Percentiles rank a stretch among this genome's conserved stretches.
phyloP scores from a whole-genome alignment of 2,888 invertebrate species.

The Craniophora ligustri region DNA sequence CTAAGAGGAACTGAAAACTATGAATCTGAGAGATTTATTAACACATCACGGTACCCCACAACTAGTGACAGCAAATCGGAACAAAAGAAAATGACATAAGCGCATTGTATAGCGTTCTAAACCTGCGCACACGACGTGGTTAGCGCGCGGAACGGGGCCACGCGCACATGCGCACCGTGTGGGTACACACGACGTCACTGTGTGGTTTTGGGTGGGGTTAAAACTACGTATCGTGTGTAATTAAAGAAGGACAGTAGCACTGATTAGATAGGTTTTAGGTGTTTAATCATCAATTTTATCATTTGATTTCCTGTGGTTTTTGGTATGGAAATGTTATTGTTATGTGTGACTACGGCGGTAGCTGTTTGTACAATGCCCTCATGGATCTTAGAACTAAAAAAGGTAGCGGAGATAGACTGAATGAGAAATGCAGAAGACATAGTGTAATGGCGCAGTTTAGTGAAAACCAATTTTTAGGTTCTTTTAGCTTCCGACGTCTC shows the following conservation, averaged over 20 bases:
- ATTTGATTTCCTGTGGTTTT: not conserved
- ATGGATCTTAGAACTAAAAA: too few relatives aligned
- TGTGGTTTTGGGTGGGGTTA: constrained; percentile 48
- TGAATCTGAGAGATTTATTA: too few relatives aligned
- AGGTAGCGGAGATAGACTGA: too few relatives aligned
- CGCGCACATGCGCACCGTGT: constrained; percentile 22
- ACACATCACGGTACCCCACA: constrained; percentile 45
- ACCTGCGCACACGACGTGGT: constrained; percentile 62
- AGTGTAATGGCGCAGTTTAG: too few relatives aligned
- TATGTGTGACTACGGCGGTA: not conserved
- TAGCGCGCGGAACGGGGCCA: constrained; percentile 55
- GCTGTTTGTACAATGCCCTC: too few relatives aligned
- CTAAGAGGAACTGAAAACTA: too few relatives aligned
- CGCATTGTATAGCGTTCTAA: constrained; percentile 57
- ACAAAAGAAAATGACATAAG: constrained; percentile 73
- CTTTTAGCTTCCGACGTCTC: too few relatives aligned
- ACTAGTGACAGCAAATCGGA: constrained; percentile 48
- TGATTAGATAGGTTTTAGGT: not conserved
- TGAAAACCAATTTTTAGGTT: too few relatives aligned
- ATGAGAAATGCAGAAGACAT: too few relatives aligned
- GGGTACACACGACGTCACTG: not conserved
- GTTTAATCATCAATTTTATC: not conserved
- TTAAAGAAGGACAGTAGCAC: constrained; percentile 33
- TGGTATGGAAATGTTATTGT: not conserved
- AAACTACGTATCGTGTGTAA: constrained; percentile 30